Evolutionary conservation across 92 coral and sea anemone species (phyloP), one percentile per base, ranked within the genome.

Genomic region (Parazoanthus swiftii): DNA sequence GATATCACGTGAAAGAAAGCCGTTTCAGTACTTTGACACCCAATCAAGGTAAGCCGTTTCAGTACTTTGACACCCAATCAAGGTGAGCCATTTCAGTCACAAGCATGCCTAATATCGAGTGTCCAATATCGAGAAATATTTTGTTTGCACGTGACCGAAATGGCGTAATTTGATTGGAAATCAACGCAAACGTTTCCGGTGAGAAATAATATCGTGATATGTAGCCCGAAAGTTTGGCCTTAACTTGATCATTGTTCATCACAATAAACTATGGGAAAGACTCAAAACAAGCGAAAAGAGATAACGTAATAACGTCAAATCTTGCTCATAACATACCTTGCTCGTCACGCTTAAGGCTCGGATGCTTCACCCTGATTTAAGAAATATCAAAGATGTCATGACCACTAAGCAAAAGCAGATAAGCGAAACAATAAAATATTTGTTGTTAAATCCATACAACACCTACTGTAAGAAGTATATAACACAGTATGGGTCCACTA

Each of bases 291-390:
- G 23, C 46, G 9, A 0, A 36, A 74, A 44, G 14, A 76, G 39
- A 76, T 39, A 39, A 37, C 26, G 13, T 6, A 29, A 29, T 29
- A 29, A 29, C 33, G 33, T 29, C 33, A 29, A 29, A 29, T 29
- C 33, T 29, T 29, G 33, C 33, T 29, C n/a, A 76, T 11, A 44
- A 18, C 87, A 25, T 20, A 84, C 87, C 87, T 8, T 43, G 68
- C 38, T 84, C 87, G 43, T 84, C 87, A 16, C 78, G 77, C 25
- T 72, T 84, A 21, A 48, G 65, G 77, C 18, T 25, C 3, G 87
- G 87, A 70, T 84, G 78, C 79, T 84, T 84, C 48, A 84, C 87
- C 87, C 87, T 84, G 73, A 2, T 7, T 36, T 35, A 37, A 58
- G 23, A 51, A 80, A 56, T 15, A 56, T 7, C 26, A 15, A 9